Evolutionary conservation across 2,113 vertebrate species (phyloP).

Genomic region (Cheilinus undulatus): DNA sequence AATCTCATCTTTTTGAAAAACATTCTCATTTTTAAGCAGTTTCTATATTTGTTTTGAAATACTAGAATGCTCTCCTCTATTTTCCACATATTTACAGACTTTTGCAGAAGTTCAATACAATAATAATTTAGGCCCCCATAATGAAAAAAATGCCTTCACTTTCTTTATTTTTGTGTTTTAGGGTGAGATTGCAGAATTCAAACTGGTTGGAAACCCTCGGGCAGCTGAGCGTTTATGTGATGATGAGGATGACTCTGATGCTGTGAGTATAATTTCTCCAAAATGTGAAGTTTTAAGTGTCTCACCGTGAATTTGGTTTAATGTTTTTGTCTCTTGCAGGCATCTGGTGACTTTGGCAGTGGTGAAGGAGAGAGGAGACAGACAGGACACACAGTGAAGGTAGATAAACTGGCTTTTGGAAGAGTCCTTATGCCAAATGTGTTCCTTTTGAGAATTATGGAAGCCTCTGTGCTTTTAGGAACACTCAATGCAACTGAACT

Average conservation of each 20-base stretch:
- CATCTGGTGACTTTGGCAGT: conserved; percentile 90
- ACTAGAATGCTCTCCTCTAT: too few species aligned
- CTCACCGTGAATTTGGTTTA: neutral
- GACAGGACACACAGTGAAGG: conserved; percentile 36
- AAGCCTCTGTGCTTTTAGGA: too few species aligned
- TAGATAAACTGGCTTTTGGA: conserved; percentile 31
- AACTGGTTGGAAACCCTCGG: conserved; percentile 82
- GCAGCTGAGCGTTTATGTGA: conserved; percentile 87
- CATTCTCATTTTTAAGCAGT: too few species aligned
- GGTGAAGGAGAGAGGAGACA: conserved; percentile 66
- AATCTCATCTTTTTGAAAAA: too few species aligned
- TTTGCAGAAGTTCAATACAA: conserved; percentile 1
- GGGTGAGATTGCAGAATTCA: conserved; percentile 90
- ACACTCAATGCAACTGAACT: too few species aligned
- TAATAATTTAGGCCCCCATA: neutral
- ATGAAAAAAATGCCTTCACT: neutral
- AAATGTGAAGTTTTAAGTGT: neutral
- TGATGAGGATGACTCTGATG: conserved; percentile 86
- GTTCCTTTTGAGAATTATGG: too few species aligned
- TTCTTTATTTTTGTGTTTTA: conserved; percentile 62
- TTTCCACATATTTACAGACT: conserved; percentile 4
- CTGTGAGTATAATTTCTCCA: conserved; percentile 76
- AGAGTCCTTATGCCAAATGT: too few species aligned
- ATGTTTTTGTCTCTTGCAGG: conserved; percentile 66
- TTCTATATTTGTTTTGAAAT: too few species aligned